phyloP scores from a whole-genome alignment of 2,113 vertebrate genomes.

The Orthonyx spaldingii region DNA sequence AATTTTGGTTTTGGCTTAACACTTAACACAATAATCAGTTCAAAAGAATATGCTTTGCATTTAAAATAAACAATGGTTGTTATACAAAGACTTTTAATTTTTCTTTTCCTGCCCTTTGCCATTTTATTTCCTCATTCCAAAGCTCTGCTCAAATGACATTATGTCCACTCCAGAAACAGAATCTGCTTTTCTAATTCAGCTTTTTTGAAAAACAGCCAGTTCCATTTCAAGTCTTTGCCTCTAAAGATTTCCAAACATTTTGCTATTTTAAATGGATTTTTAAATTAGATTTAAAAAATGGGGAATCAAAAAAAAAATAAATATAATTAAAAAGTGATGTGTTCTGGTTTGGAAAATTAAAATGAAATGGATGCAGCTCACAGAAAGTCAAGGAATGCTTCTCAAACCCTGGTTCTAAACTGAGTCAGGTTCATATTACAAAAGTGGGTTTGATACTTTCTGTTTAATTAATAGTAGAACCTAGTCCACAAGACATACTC shows the following conservation, averaged over 20 bases:
- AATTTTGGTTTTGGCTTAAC: conserved; percentile 84
- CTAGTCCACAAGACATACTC: background rate
- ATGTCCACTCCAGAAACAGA: background rate
- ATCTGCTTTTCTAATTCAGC: conserved; percentile 29
- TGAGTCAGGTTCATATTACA: background rate
- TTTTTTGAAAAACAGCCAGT: conserved; percentile 31
- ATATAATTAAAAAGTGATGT: conserved; percentile 19
- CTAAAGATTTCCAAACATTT: conserved; percentile 42
- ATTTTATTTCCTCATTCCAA: conserved; percentile 47
- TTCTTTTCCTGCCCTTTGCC: conserved; percentile 47
- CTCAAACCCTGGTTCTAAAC: background rate
- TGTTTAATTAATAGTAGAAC: conserved; percentile 27
- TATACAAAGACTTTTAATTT: conserved; percentile 66
- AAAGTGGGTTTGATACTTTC: background rate
- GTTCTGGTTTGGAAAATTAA: conserved; percentile 20
- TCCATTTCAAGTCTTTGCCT: conserved; percentile 31
- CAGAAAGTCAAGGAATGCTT: background rate
- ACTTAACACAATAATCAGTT: conserved; percentile 78
- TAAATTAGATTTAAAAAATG: conserved; percentile 24
- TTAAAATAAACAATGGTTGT: conserved; percentile 72
- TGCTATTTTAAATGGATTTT: background rate
- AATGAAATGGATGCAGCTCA: background rate
- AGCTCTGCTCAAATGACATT: conserved; percentile 12
- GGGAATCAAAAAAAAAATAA: background rate
- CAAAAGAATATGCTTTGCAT: conserved; percentile 74